A percentile compares a stretch with the other conserved stretches of the same genome.
phyloP scores from a whole-genome alignment of 1,140 invertebrate genomes.

The Philotrypesis tridentata region DNA sequence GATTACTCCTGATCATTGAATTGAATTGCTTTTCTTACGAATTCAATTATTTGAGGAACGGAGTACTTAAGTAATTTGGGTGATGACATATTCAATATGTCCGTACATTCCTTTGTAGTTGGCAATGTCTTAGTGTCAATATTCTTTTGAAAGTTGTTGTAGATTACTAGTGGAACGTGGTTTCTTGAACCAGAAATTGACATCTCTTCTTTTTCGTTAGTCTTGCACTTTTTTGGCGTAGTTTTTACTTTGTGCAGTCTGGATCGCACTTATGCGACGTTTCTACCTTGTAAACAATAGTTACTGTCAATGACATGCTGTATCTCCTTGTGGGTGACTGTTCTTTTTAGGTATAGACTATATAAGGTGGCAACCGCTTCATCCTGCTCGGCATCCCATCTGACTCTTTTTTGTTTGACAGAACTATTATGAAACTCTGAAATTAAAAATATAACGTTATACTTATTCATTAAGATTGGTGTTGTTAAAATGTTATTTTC shows the following conservation, averaged over 20 bases:
- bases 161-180: not conserved
- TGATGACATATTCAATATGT: not conserved
- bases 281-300: not conserved
- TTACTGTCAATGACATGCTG: not conserved
- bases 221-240: not conserved
- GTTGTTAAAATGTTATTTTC: too few relatives aligned
- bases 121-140: not conserved
- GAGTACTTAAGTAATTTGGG: not conserved
- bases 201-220: slow-evolving; percentile 12
- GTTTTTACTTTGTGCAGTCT: not conserved
- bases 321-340: not conserved
- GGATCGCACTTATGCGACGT: not conserved
- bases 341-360: not conserved
- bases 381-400: not conserved
- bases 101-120: not conserved
- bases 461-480: too few relatives aligned
- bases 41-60: not conserved
- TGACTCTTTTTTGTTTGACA: not conserved
- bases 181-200: not conserved
- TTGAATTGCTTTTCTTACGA: not conserved
- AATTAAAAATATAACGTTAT: too few relatives aligned
- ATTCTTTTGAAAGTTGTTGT: not conserved
- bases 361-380: not conserved
- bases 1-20: not conserved
- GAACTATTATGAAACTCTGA: too few relatives aligned